phyloP scores from a whole-genome alignment of 53 echinoderm and acorn worm species.

The Antedon mediterranea region DNA sequence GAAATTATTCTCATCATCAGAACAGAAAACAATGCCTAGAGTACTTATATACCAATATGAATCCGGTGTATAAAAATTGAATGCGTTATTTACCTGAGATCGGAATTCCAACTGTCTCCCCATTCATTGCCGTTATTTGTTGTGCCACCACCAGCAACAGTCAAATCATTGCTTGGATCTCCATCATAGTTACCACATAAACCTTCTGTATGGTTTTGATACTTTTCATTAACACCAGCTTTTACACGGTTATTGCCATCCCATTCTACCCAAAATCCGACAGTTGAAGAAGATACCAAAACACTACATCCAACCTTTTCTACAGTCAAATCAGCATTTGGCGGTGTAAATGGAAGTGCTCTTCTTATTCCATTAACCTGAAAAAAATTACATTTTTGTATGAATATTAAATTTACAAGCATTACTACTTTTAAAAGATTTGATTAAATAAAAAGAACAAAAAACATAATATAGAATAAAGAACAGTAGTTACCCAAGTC shows the following conservation, averaged over 20 bases:
- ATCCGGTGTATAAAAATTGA: no score
- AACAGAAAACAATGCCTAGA: no score
- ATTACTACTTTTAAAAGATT: no score
- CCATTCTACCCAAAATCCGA: conserved; percentile 1
- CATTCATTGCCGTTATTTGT: neutral
- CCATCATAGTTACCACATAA: neutral
- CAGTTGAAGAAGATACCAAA: neutral
- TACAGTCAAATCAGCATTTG: neutral
- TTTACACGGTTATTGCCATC: neutral
- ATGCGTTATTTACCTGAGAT: conserved; percentile 8
- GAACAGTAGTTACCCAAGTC: conserved; percentile 2
- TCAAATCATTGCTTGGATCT: conserved; percentile 6
- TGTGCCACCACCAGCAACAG: conserved; percentile 1
- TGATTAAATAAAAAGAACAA: no score
- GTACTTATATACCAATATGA: no score
- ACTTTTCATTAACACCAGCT: neutral
- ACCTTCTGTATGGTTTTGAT: neutral
- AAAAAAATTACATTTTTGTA: neutral
- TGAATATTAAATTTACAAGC: no score
- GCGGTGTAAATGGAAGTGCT: neutral
- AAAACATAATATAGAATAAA: no score
- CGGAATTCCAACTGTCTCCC: conserved; percentile 10
- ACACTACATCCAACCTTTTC: neutral
- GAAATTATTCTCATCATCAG: no score
- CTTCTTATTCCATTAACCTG: neutral